Percentiles rank a stretch among this genome's conserved stretches.
Conservation (phyloP, 2,888 invertebrate species). For the Spilarctia lutea region DNA sequence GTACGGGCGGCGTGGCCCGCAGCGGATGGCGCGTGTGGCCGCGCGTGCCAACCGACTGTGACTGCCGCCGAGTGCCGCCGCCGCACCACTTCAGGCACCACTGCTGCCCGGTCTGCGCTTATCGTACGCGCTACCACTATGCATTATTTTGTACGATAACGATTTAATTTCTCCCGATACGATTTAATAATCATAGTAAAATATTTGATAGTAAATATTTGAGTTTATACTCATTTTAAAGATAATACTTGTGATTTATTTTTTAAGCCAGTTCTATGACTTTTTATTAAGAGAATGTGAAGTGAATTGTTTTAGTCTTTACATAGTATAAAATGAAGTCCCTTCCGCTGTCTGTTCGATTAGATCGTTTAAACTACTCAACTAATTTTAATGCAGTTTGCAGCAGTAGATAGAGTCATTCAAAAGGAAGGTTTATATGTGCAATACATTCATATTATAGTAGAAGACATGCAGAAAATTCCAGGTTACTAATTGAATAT, state of each 20-base stretch:
- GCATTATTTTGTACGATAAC: constrained; percentile 70
- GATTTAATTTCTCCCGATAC: constrained; percentile 61
- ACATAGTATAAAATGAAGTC: too few relatives aligned
- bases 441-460: too few relatives aligned
- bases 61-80: constrained; percentile 80
- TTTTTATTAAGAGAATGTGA: neutral
- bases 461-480: too few relatives aligned
- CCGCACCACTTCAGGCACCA: constrained; percentile 52
- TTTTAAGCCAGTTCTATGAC: neutral
- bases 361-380: too few relatives aligned
- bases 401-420: too few relatives aligned
- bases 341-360: too few relatives aligned
- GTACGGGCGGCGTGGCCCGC: constrained; percentile 72
- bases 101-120: constrained; percentile 73
- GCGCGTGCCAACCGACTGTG: constrained; percentile 78
- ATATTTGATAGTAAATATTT: neutral
- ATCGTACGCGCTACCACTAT: constrained; percentile 74
- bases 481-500: neutral
- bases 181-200: constrained; percentile 6
- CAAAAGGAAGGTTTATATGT: too few relatives aligned
- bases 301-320: neutral
- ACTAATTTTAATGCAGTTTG: too few relatives aligned
- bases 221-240: constrained; percentile 33
- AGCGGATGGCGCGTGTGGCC: constrained; percentile 78
- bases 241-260: neutral